These are phyloP conservation scores for Trachelus stipa DNA, from an alignment of 2,888 invertebrate genomes.

Conservation along the genomic window DNA sequence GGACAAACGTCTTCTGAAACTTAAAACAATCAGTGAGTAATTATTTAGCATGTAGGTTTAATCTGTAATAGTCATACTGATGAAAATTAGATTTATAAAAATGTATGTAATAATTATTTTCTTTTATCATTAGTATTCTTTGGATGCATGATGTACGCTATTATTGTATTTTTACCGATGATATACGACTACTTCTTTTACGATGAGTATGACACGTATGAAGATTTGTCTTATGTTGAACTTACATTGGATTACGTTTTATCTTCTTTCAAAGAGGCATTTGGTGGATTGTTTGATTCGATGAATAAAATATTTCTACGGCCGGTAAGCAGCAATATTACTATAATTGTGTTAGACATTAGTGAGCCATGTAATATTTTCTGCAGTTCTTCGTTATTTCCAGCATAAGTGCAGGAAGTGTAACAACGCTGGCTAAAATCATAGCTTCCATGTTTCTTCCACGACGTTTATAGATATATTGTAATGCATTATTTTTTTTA, in stretches of 20 bases:
- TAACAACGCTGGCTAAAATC: conserved; percentile 34
- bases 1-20: conserved; percentile 41
- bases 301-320: conserved; percentile 47
- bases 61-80: not conserved
- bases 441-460: conserved; percentile 9
- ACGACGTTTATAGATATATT: conserved; percentile 12
- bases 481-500: conserved; percentile 4
- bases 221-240: conserved; percentile 50
- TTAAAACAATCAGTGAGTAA: conserved; percentile 51
- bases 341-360: not conserved
- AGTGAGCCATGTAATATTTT: conserved; percentile 12
- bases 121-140: conserved; percentile 46
- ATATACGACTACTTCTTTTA: conserved; percentile 52
- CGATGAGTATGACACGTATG: conserved; percentile 49
- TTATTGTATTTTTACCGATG: conserved; percentile 50
- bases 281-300: conserved; percentile 45
- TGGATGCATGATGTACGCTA: conserved; percentile 47
- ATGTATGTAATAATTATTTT: not conserved
- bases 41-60: not conserved
- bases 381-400: conserved; percentile 37
- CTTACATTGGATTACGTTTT: conserved; percentile 47
- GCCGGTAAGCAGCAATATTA: conserved; percentile 46
- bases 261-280: conserved; percentile 55
- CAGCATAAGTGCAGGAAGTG: conserved; percentile 53
- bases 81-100: not conserved